Percentiles rank a stretch among this genome's conserved stretches.
Conservation (phyloP, 2,888 invertebrate genomes). For the Apamea monoglypha region DNA sequence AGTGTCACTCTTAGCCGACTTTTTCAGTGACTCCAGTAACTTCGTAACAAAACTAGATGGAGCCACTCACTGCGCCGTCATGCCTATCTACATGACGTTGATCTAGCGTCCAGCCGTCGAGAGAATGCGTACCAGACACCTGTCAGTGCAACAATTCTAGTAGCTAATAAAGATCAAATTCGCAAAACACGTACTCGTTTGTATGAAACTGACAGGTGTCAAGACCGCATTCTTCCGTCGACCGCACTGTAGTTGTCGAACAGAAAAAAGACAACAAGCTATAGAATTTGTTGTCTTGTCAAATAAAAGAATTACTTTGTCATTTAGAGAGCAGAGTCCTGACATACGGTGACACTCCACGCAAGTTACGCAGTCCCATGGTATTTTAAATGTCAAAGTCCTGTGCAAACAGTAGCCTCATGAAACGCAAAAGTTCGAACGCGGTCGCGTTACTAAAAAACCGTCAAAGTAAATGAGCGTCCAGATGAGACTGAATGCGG, state of each 20-base stretch:
- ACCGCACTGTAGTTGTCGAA: no score
- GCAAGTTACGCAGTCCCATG: neutral
- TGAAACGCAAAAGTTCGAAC: neutral
- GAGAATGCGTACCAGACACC: no score
- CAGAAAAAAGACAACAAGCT: neutral
- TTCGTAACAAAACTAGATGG: no score
- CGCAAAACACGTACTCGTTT: no score
- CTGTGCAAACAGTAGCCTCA: neutral
- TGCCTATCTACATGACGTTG: neutral
- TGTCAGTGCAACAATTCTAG: no score
- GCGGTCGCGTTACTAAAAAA: neutral
- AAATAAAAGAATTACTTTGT: neutral
- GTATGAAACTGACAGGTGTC: no score
- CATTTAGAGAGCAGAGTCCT: neutral
- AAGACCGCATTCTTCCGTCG: no score
- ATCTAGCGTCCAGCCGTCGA: neutral
- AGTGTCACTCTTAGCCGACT: no score
- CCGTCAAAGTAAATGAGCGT: neutral
- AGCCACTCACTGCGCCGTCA: no score
- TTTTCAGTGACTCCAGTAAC: no score
- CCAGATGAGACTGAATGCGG: neutral
- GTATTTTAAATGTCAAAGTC: neutral
- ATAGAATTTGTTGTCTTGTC: neutral
- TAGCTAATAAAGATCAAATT: no score
- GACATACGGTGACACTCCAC: neutral